These are phyloP conservation scores for Neuroterus valhalla DNA, from an alignment of 1,140 invertebrate genomes.

Conservation along the genomic window DNA sequence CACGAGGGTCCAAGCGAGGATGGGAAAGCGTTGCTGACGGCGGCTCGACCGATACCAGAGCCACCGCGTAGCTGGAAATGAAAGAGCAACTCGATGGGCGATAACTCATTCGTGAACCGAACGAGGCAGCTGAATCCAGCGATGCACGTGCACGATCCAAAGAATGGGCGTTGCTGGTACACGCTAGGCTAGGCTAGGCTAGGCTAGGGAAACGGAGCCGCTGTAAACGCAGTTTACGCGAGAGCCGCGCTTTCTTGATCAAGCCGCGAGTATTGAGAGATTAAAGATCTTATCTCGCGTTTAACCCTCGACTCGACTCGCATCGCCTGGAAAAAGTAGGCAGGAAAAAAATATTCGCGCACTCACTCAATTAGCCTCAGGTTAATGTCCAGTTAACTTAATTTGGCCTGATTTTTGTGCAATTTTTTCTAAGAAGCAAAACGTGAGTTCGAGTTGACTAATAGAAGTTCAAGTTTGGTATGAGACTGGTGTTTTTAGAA, in stretches of 20 bases:
- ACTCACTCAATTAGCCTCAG: slow-evolving; percentile 4
- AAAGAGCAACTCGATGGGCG: slow-evolving; percentile 73
- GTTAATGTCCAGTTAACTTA: neutral
- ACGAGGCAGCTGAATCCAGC: slow-evolving; percentile 73
- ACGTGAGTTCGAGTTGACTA: too few relatives aligned
- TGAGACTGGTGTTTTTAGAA: too few relatives aligned
- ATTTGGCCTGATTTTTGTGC: neutral
- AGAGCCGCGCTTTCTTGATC: slow-evolving; percentile 18
- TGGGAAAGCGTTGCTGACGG: slow-evolving; percentile 66
- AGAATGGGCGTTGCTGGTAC: slow-evolving; percentile 59
- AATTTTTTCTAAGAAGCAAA: too few relatives aligned
- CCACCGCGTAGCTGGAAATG: slow-evolving; percentile 72
- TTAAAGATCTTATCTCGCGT: neutral
- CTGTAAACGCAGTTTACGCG: slow-evolving; percentile 3
- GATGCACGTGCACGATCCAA: slow-evolving; percentile 69
- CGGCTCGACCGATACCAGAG: slow-evolving; percentile 58
- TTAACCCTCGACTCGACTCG: neutral
- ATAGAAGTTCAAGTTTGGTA: too few relatives aligned
- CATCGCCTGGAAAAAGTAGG: neutral
- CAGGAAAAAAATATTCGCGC: neutral
- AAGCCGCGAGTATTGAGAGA: slow-evolving; percentile 5
- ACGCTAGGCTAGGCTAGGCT: too few relatives aligned
- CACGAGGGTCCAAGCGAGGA: slow-evolving; percentile 48
- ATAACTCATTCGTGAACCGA: slow-evolving; percentile 75
- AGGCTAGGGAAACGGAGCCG: neutral